Base-by-base conservation (phyloP, 2,113 vertebrate genomes). In the Emydura subglobosa region DNA sequence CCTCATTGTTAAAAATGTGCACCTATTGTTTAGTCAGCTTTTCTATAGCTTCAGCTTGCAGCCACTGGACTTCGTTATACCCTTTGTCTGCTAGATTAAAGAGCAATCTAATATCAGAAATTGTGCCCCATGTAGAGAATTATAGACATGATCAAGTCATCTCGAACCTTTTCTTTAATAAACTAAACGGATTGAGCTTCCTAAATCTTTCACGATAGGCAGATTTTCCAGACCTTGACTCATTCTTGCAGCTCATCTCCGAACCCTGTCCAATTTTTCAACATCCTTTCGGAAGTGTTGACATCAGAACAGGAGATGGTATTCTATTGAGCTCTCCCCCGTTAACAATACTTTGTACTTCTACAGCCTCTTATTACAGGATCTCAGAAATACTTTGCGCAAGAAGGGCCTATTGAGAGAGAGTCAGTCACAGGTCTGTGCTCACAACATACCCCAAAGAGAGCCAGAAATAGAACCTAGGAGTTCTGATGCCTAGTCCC, bases 391-490 rank as follows among this genome's bases (percentile, higher is more conserved):
- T 61, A 79, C 88, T 79, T 92, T 22, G 85, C 59, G 51, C 84
- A 92, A 90, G 92, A 88, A 79, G 81, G 86, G 59, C 72, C 86
- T 3, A 1, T 83, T 82, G 89, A 82, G 44, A 82, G 68, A 72
- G 81, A 74, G 54, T 7, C 94, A 89, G 95, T 11, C 90, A 57
- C 79, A 76, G 74, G 80, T 21, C 61, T 68, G 17, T 0, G 51
- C 95, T 95, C 3, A 0, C 65, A 7, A 72, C 74, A 74, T 27
- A 5, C 1, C 2, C n/a, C 0, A 10, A 61, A 34, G 2, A 49
- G 79, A 90, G 72, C 91, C 87, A 94, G 83, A 83, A 94, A 89
- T 78, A 91, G 88, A 90, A 92, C 49, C 81, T 51, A 16, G 16
- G 0, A 7, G 68, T 72, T 47, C 91, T 83, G n/a, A 47, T 14